Conservation (phyloP, 2,888 invertebrate species). For the Diloba caeruleocephala region DNA sequence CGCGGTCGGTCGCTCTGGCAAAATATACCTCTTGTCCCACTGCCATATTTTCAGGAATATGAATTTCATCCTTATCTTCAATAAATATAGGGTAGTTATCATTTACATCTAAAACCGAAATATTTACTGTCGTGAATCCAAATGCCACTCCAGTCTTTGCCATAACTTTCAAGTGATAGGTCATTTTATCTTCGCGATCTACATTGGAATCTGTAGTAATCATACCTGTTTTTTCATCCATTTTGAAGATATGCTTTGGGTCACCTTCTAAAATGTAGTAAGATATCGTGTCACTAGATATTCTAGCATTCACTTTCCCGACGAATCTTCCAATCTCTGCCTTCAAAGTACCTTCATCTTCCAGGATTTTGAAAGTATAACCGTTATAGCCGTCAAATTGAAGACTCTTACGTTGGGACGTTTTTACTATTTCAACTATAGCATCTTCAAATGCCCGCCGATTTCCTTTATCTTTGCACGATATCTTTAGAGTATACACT, state of each 20-base stretch:
- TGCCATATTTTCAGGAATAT: constrained; percentile 96
- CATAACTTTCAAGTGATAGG: constrained; percentile 94
- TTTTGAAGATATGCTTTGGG: constrained; percentile 92
- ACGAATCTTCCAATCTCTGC: constrained; percentile 92
- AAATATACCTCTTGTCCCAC: constrained; percentile 97
- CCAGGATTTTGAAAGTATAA: constrained; percentile 94
- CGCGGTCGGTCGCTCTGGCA: constrained; percentile 95
- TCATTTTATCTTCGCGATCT: constrained; percentile 94
- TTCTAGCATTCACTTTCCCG: constrained; percentile 92
- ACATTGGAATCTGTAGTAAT: constrained; percentile 94
- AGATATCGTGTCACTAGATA: constrained; percentile 90
- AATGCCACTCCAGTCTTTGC: constrained; percentile 93
- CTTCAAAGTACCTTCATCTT: constrained; percentile 92
- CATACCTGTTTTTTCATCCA: constrained; percentile 93
- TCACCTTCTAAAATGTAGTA: constrained; percentile 96
- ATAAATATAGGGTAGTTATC: constrained; percentile 96
- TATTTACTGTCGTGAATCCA: constrained; percentile 94
- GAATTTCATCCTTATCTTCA: constrained; percentile 93
- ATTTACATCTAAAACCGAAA: constrained; percentile 95
- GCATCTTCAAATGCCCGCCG: constrained; percentile 93
- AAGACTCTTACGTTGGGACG: constrained; percentile 91
- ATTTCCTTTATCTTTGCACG: constrained; percentile 95
- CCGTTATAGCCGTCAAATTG: constrained; percentile 93
- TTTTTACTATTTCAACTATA: constrained; percentile 93
- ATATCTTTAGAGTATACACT: constrained; percentile 92